Conservation (phyloP, 2,888 invertebrate species). For the Himalopsyche anomala region DNA sequence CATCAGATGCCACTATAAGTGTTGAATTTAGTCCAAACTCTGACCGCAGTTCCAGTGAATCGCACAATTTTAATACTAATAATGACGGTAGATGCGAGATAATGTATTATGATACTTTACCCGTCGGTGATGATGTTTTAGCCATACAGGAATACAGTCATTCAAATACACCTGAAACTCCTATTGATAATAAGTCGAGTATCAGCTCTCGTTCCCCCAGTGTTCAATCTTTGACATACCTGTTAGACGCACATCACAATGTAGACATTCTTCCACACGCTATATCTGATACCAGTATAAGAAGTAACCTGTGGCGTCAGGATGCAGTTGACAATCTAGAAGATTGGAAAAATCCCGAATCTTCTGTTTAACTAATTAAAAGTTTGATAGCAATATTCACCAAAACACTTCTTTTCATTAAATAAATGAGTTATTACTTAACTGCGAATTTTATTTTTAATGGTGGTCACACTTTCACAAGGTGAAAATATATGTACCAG, state of each 20-base stretch:
- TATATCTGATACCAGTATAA: conserved; percentile 68
- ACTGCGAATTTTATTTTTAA: conserved; percentile 35
- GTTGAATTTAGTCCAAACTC: conserved; percentile 73
- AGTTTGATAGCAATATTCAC: conserved; percentile 23
- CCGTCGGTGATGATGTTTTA: conserved; percentile 50
- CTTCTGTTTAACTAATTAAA: conserved; percentile 69
- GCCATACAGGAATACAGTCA: conserved; percentile 33
- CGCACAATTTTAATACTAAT: conserved; percentile 67
- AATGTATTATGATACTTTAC: conserved; percentile 52
- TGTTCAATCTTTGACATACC: conserved; percentile 70
- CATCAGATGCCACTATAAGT: conserved; percentile 68
- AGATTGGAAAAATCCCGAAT: conserved; percentile 75
- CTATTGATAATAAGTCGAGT: conserved; percentile 33
- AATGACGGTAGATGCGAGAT: conserved; percentile 61
- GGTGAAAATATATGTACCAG: conserved; percentile 8
- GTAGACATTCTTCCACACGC: conserved; percentile 73
- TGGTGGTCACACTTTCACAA: background rate
- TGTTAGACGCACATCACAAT: conserved; percentile 73
- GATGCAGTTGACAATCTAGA: conserved; percentile 72
- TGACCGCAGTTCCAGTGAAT: conserved; percentile 72
- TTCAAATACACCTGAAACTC: conserved; percentile 49
- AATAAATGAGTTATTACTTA: conserved; percentile 8
- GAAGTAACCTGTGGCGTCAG: conserved; percentile 74
- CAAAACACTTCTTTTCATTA: background rate
- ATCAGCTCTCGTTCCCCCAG: conserved; percentile 69